These are phyloP conservation scores for Oncorhynchus keta DNA, from an alignment of 2,113 vertebrate species.

Conservation along the genomic window DNA sequence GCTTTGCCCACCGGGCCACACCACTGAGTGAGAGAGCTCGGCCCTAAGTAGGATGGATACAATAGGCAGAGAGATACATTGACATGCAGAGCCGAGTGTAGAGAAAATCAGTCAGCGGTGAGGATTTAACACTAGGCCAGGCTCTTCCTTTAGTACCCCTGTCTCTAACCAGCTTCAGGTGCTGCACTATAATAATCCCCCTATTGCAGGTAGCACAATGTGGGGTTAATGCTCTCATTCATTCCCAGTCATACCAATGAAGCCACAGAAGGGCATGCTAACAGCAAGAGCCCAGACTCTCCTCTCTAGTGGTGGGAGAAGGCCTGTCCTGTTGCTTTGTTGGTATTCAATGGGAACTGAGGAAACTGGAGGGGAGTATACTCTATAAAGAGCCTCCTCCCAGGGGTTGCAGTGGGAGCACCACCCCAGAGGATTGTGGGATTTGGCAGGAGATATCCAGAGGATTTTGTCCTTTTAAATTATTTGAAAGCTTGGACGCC, in stretches of 20 bases:
- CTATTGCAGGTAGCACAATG: conserved; percentile 6
- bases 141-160: no score
- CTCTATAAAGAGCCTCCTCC: conserved; percentile 5
- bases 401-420: conserved; percentile 2
- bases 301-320: background rate
- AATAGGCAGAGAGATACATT: no score
- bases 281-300: conserved; percentile 13
- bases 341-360: conserved; percentile 9
- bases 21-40: no score
- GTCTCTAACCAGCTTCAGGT: background rate
- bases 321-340: conserved; percentile 32
- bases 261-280: background rate
- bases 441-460: conserved; percentile 13
- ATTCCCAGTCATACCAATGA: conserved; percentile 7
- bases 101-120: no score
- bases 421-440: conserved; percentile 5
- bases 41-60: no score
- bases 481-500: background rate
- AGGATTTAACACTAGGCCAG: no score
- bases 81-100: no score
- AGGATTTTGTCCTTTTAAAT: conserved; percentile 4
- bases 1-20: no score
- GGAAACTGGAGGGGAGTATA: background rate
- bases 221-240: background rate
- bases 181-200: conserved; percentile 11